Percentiles rank a stretch among this genome's conserved stretches.
Evolutionary conservation across 2,113 vertebrate species (phyloP).

Genomic region (Lophotis ruficrista): DNA sequence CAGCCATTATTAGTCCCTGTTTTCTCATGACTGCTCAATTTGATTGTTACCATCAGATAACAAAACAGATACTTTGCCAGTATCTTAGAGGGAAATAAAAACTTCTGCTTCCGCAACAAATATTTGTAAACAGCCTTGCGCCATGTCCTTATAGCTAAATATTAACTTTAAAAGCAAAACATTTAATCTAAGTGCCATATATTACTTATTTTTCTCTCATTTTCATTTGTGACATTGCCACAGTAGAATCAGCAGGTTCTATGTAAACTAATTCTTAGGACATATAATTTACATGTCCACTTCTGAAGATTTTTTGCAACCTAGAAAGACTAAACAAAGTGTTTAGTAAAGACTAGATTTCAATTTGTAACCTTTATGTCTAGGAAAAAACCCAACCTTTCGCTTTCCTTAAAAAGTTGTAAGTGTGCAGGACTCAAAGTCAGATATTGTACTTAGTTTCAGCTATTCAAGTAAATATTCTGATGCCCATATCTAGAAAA

Average conservation of each 20-base stretch:
- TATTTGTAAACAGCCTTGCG: conserved; percentile 20
- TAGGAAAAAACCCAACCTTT: background rate
- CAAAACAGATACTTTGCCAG: background rate
- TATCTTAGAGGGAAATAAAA: background rate
- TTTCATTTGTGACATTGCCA: background rate
- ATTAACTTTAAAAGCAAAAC: conserved; percentile 46
- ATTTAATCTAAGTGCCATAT: background rate
- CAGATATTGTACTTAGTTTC: background rate
- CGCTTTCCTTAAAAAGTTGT: background rate
- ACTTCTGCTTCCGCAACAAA: background rate
- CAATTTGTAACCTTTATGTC: background rate
- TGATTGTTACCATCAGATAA: background rate
- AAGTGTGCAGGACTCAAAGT: background rate
- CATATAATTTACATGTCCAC: background rate
- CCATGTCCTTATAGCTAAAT: background rate
- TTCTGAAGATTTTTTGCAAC: background rate
- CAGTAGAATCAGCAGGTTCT: conserved; percentile 15
- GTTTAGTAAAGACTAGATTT: background rate
- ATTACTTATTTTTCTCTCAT: background rate
- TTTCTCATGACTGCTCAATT: background rate
- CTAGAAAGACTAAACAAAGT: background rate
- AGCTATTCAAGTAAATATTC: background rate
- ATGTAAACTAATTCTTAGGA: background rate
- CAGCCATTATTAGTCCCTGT: background rate
- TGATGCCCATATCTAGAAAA: background rate